Percentiles rank a stretch among this genome's conserved stretches.
Evolutionary conservation across 2,888 invertebrate species (phyloP).

Genomic region (Drosophila pseudotakahashii): DNA sequence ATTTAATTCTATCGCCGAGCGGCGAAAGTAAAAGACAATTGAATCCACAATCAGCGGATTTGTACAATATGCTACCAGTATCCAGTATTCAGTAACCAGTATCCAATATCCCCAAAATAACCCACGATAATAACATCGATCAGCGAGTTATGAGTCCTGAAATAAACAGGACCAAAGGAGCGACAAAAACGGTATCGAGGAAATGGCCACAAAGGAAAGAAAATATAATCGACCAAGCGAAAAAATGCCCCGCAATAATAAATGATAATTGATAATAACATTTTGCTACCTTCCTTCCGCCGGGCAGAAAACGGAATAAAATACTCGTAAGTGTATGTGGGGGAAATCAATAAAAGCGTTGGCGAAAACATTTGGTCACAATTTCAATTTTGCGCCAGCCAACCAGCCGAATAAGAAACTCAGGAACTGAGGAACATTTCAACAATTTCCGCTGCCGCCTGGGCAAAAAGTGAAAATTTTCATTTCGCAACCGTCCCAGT

Average conservation of each 20-base stretch:
- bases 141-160: constrained; percentile 1
- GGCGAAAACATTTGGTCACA: constrained; percentile 74
- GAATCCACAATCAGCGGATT: neutral
- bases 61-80: constrained; percentile 5
- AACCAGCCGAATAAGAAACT: constrained; percentile 13
- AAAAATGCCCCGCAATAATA: constrained; percentile 65
- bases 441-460: constrained; percentile 68
- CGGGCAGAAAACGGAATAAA: constrained; percentile 50
- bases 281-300: constrained; percentile 77
- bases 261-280: constrained; percentile 78
- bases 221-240: constrained; percentile 43
- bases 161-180: constrained; percentile 12
- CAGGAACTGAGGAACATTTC: constrained; percentile 54
- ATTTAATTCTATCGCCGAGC: constrained; percentile 3
- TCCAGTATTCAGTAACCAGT: neutral
- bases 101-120: neutral
- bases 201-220: constrained; percentile 51
- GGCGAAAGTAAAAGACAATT: constrained; percentile 3
- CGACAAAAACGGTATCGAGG: constrained; percentile 23
- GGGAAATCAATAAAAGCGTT: constrained; percentile 73
- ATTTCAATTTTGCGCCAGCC: constrained; percentile 69
- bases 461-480: constrained; percentile 71
- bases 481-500: constrained; percentile 45
- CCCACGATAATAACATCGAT: constrained; percentile 6
- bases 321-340: constrained; percentile 51